These are phyloP conservation scores for Oncorhynchus tshawytscha DNA, from an alignment of 2,113 vertebrate species.

Conservation along the genomic window DNA sequence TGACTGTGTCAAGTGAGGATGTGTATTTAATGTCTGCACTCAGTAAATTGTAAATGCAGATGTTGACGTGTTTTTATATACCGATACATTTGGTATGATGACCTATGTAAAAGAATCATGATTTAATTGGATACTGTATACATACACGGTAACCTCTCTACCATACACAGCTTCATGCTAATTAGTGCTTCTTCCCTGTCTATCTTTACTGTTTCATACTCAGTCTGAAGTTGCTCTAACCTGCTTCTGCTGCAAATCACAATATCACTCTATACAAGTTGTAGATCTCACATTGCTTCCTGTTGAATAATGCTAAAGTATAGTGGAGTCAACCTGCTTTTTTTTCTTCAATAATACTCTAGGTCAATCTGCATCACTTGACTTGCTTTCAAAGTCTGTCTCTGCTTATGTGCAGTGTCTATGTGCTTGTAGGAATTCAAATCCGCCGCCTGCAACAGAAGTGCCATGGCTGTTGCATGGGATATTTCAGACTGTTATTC, in stretches of 20 bases:
- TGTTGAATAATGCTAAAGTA: neutral
- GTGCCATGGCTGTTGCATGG: neutral
- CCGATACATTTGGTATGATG: slow-evolving; percentile 8
- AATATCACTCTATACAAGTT: neutral
- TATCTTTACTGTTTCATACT: neutral
- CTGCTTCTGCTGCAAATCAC: neutral
- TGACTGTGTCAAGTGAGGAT: slow-evolving; percentile 36
- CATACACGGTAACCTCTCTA: neutral
- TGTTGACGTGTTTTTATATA: slow-evolving; percentile 42
- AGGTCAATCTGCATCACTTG: neutral
- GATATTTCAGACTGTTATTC: neutral
- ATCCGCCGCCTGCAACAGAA: neutral
- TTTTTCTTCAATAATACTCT: neutral
- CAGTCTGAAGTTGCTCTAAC: neutral
- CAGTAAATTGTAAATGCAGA: slow-evolving; percentile 35
- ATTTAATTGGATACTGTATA: neutral
- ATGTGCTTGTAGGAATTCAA: neutral
- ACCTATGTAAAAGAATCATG: slow-evolving; percentile 32
- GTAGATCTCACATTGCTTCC: neutral
- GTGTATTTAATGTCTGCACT: slow-evolving; percentile 30
- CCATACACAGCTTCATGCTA: neutral
- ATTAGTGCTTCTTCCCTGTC: neutral
- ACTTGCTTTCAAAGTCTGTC: neutral
- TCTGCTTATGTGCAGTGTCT: neutral
- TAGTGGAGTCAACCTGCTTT: neutral